A percentile compares a stretch with the other conserved stretches of the same genome.
Conservation (phyloP, 2,797 vertebrate genomes). For the Microtus obscurus region DNA sequence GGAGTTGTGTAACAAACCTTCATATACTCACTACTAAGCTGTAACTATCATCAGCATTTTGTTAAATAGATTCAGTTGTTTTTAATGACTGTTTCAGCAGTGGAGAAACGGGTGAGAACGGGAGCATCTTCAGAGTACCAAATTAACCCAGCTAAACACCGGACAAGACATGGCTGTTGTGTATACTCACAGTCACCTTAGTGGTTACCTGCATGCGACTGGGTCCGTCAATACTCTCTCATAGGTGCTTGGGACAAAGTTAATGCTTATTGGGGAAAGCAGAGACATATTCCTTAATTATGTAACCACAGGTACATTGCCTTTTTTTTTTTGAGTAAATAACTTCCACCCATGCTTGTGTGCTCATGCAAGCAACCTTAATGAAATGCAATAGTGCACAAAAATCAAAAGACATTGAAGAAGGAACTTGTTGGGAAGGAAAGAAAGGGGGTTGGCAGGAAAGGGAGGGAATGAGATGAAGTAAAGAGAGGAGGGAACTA, state of each 20-base stretch:
- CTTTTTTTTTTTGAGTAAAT: background rate
- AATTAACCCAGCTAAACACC: background rate
- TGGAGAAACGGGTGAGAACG: background rate
- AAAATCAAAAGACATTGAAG: background rate
- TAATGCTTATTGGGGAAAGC: background rate
- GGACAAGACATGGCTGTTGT: background rate
- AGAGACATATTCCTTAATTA: background rate
- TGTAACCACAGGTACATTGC: background rate
- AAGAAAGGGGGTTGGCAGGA: background rate
- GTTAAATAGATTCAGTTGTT: background rate
- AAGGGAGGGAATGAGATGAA: background rate
- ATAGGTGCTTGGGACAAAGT: background rate
- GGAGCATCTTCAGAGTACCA: background rate
- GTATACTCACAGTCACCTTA: background rate
- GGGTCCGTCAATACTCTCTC: background rate
- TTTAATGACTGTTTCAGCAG: background rate
- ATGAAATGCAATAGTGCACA: background rate
- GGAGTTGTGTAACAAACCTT: background rate
- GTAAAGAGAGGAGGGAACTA: background rate
- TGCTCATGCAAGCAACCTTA: background rate
- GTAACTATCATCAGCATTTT: slow-evolving; percentile 9
- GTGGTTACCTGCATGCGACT: background rate
- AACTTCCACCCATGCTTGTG: background rate
- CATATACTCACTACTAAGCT: background rate
- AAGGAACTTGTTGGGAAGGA: background rate